Conservation (phyloP, 2,888 invertebrate species). For the Drosophila pegasa region DNA sequence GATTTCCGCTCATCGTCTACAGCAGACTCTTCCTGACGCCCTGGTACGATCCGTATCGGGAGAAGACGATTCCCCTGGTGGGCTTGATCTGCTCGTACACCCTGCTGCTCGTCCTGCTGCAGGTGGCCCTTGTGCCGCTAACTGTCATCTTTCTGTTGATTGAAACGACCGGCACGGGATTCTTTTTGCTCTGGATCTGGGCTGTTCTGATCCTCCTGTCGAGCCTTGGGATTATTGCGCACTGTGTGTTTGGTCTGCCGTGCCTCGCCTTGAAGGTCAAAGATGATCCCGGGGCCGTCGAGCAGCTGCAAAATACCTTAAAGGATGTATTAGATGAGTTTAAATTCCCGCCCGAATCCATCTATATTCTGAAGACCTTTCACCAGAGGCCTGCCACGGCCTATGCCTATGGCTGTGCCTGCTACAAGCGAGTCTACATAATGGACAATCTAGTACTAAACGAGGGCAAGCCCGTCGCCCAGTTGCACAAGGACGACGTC, state of each 20-base stretch:
- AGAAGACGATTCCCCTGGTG: slow-evolving; percentile 44
- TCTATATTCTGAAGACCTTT: slow-evolving; percentile 41
- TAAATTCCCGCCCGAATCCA: slow-evolving; percentile 7
- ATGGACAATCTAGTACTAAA: slow-evolving; percentile 49
- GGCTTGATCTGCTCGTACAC: slow-evolving; percentile 50
- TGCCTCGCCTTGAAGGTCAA: slow-evolving; percentile 37
- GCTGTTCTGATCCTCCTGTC: slow-evolving; percentile 15
- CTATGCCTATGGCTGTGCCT: slow-evolving; percentile 38
- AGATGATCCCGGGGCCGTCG: slow-evolving; percentile 6
- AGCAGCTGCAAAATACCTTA: slow-evolving; percentile 26
- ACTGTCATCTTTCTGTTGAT: slow-evolving; percentile 48
- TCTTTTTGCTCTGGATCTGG: slow-evolving; percentile 55
- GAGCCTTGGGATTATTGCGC: background rate
- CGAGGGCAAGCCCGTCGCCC: slow-evolving; percentile 2
- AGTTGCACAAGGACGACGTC: slow-evolving; percentile 37
- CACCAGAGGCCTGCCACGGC: slow-evolving; percentile 25
- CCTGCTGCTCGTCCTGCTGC: slow-evolving; percentile 52
- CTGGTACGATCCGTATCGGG: slow-evolving; percentile 24
- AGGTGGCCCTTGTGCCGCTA: slow-evolving; percentile 50
- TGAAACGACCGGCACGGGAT: slow-evolving; percentile 12
- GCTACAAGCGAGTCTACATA: slow-evolving; percentile 44
- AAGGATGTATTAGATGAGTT: slow-evolving; percentile 3
- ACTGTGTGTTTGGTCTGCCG: slow-evolving; percentile 29
- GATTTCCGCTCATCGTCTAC: slow-evolving; percentile 50
- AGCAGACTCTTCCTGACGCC: slow-evolving; percentile 45